These are phyloP conservation scores for Anguilla obscura DNA, from an alignment of 2,797 vertebrate species.

Conservation along the genomic window DNA sequence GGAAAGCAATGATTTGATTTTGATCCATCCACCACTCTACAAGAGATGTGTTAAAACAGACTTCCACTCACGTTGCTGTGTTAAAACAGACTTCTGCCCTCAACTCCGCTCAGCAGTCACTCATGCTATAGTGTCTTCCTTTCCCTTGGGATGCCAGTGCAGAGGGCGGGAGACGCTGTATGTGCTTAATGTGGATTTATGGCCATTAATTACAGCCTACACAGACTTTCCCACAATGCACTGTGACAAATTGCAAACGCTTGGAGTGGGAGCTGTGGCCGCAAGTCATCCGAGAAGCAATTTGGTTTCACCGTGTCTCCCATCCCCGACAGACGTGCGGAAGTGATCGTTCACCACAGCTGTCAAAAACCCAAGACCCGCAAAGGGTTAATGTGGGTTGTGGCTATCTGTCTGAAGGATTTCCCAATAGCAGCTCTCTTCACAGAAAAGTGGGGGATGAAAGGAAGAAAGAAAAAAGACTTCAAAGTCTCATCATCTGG, in stretches of 20 bases:
- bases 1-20: background rate
- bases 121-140: constrained; percentile 31
- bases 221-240: constrained; percentile 40
- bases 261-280: constrained; percentile 38
- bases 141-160: constrained; percentile 32
- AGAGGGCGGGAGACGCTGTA: constrained; percentile 24
- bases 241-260: constrained; percentile 47
- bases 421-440: constrained; percentile 77
- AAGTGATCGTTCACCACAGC: constrained; percentile 41
- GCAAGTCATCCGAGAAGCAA: constrained; percentile 39
- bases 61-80: background rate
- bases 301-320: constrained; percentile 41
- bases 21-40: constrained; percentile 41
- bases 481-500: constrained; percentile 70
- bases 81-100: background rate
- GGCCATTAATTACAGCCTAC: constrained; percentile 48
- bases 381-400: constrained; percentile 68
- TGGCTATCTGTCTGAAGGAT: constrained; percentile 68
- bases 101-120: constrained; percentile 28
- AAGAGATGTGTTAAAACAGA: background rate
- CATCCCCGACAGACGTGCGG: constrained; percentile 29
- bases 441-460: constrained; percentile 28
- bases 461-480: constrained; percentile 43
- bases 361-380: constrained; percentile 48
- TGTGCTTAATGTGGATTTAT: constrained; percentile 44